A percentile compares a stretch with the other conserved stretches of the same genome.
These are phyloP conservation scores for Ophonus ardosiacus DNA, from an alignment of 2,888 invertebrate species.

Conservation along the genomic window DNA sequence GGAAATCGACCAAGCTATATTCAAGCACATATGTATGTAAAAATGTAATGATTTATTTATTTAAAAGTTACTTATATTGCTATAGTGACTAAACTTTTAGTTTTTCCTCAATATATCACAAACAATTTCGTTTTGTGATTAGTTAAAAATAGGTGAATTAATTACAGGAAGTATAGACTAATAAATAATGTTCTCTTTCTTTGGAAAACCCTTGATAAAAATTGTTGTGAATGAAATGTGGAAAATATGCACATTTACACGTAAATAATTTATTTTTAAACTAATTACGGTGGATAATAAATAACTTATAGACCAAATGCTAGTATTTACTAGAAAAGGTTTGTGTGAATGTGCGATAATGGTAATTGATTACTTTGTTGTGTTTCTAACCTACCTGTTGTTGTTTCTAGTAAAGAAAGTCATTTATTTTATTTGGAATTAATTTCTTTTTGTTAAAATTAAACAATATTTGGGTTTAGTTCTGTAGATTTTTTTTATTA, in stretches of 20 bases:
- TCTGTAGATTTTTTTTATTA: too few species aligned
- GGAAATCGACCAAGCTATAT: too few species aligned
- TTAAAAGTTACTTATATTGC: too few species aligned
- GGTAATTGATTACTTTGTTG: neutral
- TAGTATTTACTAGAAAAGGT: neutral
- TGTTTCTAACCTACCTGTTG: neutral
- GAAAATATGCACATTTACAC: neutral
- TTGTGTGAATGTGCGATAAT: neutral
- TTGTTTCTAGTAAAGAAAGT: neutral
- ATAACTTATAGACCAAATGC: neutral
- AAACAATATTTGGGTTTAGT: too few species aligned
- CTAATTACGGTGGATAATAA: neutral
- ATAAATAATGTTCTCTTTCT: constrained; percentile 29
- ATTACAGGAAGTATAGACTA: neutral
- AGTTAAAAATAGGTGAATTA: constrained; percentile 19
- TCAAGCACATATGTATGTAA: too few species aligned
- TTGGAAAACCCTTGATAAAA: constrained; percentile 2
- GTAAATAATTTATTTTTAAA: neutral
- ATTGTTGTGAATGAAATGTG: constrained; percentile 11
- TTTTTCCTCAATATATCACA: neutral
- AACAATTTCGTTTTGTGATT: neutral
- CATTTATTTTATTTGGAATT: neutral
- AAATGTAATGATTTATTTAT: too few species aligned
- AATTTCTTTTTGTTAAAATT: neutral
- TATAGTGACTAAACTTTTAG: neutral